Percentiles rank a stretch among this genome's conserved stretches.
Evolutionary conservation across 2,113 vertebrate genomes (phyloP).

Genomic region (Trochalopteron elliotii): DNA sequence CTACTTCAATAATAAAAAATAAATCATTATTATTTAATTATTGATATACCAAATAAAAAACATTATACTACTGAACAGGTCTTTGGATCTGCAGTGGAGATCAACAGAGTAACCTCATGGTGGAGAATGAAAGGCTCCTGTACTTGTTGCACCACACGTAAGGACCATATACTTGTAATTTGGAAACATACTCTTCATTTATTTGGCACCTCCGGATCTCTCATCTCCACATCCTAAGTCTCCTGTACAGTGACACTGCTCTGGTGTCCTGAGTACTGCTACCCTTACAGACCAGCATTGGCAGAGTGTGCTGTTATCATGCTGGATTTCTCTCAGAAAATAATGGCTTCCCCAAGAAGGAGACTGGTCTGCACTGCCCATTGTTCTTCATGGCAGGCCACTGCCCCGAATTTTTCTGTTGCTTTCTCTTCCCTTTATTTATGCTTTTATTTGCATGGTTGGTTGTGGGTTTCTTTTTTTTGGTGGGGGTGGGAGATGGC

Average conservation of each 20-base stretch:
- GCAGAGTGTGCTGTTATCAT: neutral
- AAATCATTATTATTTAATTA: neutral
- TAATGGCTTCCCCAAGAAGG: neutral
- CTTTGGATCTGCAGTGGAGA: neutral
- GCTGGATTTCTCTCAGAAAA: neutral
- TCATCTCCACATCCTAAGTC: neutral
- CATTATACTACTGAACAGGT: neutral
- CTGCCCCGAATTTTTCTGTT: neutral
- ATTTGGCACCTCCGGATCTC: neutral
- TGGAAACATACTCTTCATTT: accelerated
- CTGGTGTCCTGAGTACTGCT: neutral
- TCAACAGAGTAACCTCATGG: neutral
- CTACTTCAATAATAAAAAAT: neutral
- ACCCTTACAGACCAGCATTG: accelerated
- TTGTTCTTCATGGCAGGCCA: neutral
- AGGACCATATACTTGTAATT: neutral
- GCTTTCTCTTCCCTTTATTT: neutral
- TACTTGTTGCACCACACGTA: neutral
- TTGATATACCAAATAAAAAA: neutral
- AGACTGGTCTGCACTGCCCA: neutral
- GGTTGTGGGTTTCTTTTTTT: no score
- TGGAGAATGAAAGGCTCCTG: neutral
- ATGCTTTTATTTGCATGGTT: neutral
- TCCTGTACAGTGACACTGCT: neutral
- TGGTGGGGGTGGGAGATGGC: no score